Evolutionary conservation across 2,113 vertebrate species (phyloP), one percentile per base, ranked within the genome.

Genomic region (Eclectus roratus): DNA sequence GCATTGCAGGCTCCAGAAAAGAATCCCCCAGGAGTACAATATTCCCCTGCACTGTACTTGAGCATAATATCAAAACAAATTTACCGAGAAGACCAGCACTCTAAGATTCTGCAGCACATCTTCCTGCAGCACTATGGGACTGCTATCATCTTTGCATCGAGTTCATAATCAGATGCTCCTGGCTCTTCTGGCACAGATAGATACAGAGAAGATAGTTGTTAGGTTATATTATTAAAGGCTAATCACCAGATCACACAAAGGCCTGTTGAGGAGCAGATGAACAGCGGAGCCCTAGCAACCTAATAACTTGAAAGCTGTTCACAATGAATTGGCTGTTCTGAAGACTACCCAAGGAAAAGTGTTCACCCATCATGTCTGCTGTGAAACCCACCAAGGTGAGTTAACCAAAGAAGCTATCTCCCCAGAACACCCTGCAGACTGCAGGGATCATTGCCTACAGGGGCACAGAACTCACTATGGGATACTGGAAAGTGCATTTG

Each of bases 281-380:
- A 56, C 19, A 47, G 33, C 0, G 1, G 41, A 72, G 37, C 46
- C 37, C 46, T 53, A 77, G 68, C 43, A 89, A 78, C 3, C 7
- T 24, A 74, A 4, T 17, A 70, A 73, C 0, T 0, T 1, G 37
- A 41, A 83, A 80, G 74, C 0, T 0, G 11, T 0, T 0, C 5
- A 28, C 13, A 13, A 5, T 41, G 41, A 69, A 77, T 20, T 56
- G 18, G 13, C 41, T 85, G 76, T 50, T 77, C 53, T 23, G 21
- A 60, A 92, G 63, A 49, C 44, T 35, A 4, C n/a, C 29, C 44
- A 27, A 68, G 25, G 24, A 43, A 25, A 66, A 82, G 12, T 28
- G 52, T 13, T 69, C 44, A 52, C 29, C 29, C 29, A 15, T 28
- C 21, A 33, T 6, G 33, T 27, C 58, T 3, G 1, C 3, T 80